Conservation (phyloP, 2,888 invertebrate species). For the Epiblema foenella region DNA sequence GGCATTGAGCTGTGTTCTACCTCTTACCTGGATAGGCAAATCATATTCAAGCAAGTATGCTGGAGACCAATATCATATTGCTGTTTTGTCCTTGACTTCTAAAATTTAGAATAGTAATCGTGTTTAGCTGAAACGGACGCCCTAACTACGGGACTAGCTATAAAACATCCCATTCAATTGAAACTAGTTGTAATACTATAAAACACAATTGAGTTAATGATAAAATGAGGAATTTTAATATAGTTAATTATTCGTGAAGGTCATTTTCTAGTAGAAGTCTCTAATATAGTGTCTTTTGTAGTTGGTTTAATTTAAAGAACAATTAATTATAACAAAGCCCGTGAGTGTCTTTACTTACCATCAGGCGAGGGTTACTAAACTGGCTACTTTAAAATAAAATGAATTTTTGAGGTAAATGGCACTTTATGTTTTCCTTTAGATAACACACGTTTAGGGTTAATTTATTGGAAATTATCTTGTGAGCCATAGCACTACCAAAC, state of each 20-base stretch:
- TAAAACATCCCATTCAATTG: not conserved
- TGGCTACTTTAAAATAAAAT: too few relatives aligned
- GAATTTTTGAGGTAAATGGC: too few relatives aligned
- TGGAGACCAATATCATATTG: not conserved
- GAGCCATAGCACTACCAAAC: too few relatives aligned
- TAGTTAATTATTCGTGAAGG: not conserved
- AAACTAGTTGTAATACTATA: conserved; percentile 6
- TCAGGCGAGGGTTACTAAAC: too few relatives aligned
- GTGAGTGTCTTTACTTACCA: too few relatives aligned
- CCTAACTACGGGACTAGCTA: not conserved
- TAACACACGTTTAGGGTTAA: too few relatives aligned
- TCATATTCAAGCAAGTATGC: not conserved
- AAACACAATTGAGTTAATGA: conserved; percentile 3
- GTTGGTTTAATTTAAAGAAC: too few relatives aligned
- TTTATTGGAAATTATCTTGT: too few relatives aligned
- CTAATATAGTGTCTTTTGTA: not conserved
- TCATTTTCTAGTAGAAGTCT: not conserved
- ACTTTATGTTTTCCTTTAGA: too few relatives aligned
- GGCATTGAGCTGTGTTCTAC: too few relatives aligned
- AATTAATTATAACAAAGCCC: too few relatives aligned
- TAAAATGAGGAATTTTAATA: not conserved
- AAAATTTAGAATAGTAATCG: not conserved
- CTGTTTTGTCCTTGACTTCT: not conserved
- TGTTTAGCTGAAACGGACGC: not conserved
- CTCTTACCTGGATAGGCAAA: too few relatives aligned